A percentile compares a stretch with the other conserved stretches of the same genome.
phyloP scores from a whole-genome alignment of 2,797 vertebrate species.

The Sarcoramphus papa region DNA sequence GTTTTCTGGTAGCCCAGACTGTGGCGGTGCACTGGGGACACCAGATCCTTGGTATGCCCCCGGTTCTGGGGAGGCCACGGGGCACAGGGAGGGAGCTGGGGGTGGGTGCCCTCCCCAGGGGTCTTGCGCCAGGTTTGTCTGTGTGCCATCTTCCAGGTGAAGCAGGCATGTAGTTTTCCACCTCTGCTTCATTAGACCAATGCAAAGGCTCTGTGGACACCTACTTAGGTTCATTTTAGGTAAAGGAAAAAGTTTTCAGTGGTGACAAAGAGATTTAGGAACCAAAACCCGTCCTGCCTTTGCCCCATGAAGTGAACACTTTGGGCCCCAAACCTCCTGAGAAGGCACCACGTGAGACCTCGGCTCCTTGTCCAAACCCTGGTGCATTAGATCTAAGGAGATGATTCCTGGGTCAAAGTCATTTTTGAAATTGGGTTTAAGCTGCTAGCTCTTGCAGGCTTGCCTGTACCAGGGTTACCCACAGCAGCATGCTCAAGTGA shows the following conservation, averaged over 20 bases:
- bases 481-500: rapidly evolving
- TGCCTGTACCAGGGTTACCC: neutral
- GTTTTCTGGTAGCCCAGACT: neutral
- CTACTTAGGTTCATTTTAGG: neutral
- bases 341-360: neutral
- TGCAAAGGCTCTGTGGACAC: neutral
- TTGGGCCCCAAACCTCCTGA: neutral
- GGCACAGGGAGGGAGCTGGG: neutral
- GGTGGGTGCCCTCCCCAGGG: neutral
- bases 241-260: neutral
- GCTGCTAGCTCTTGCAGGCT: neutral
- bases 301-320: neutral
- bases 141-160: neutral
- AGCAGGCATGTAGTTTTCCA: neutral
- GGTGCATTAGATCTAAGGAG: neutral
- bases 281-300: neutral
- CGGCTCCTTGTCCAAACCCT: neutral
- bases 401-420: neutral
- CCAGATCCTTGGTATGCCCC: neutral
- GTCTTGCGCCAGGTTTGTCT: neutral
- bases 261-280: neutral
- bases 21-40: neutral
- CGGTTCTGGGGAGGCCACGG: neutral
- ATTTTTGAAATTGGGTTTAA: neutral
- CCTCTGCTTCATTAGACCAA: neutral